Base-by-base conservation (phyloP, 2,888 invertebrate genomes). In the Plemyria rubiginata region DNA sequence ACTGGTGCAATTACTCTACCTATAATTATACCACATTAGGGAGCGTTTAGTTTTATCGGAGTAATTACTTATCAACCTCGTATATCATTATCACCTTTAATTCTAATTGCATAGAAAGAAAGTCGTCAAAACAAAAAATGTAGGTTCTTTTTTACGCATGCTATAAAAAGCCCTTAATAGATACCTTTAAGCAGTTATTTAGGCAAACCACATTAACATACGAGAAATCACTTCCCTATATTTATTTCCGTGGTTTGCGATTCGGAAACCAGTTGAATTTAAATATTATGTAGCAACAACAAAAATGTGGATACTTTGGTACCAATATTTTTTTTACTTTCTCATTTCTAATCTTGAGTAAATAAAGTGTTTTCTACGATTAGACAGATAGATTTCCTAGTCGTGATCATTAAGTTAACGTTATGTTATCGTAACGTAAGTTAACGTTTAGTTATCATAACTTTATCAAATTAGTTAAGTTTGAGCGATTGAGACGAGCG, bases 221-320 rank as follows among this genome's bases (percentile, higher is more conserved):
- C 58, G 63, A 68, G 68, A 71, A 68, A 70, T 68, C 70, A 70
- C 69, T 68, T 70, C 69, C 70, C 67, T 62, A 62, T 45, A 58
- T 64, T 65, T 65, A 71, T 66, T 68, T 71, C 67, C 70, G 64
- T 49, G 52, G 61, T 66, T 66, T 51, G 60, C 55, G 50, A 55
- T 66, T 62, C 38, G 61, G 58, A 68, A 71, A 71, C 71, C 71
- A 68, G 71, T 71, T 59, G 43, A 62, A 70, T 71, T 68, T 70
- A 68, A 71, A 71, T 71, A 70, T 70, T 68, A 67, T 68, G 65
- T 66, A 60, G 64, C 59, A 63, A 64, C 65, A 66, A 53, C 59
- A 53, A 68, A 71, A 68, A 66, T 60, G 60, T 68, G 62, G 59
- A 66, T 63, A 67, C 22, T n/a, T n/a, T n/a, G n/a, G n/a, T n/a